Conservation (phyloP, 2,888 invertebrate species). For the Penaeus monodon region DNA sequence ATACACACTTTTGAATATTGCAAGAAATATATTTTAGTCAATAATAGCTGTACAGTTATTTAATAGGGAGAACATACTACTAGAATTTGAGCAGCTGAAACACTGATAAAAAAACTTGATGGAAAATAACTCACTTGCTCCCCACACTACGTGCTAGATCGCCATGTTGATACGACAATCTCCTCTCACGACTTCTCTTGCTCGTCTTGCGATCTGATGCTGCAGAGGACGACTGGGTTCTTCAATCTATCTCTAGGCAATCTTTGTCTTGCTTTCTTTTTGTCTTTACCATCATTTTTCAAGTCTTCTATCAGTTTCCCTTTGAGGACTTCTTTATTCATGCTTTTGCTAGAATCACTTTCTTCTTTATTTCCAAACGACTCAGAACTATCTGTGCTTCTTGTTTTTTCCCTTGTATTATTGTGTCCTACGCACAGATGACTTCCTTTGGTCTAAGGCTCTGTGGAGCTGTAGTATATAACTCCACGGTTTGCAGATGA, state of each 20-base stretch:
- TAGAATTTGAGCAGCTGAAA: no score
- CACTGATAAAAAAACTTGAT: no score
- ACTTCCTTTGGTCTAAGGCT: no score
- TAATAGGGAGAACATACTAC: no score
- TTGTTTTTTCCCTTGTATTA: no score
- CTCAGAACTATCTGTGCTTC: no score
- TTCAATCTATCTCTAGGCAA: slow-evolving; percentile 5
- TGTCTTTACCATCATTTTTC: neutral
- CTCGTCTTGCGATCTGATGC: slow-evolving; percentile 23
- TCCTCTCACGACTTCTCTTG: slow-evolving; percentile 18
- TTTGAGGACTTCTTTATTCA: neutral
- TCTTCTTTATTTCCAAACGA: slow-evolving; percentile 6
- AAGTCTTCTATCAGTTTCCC: slow-evolving; percentile 7
- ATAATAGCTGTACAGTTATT: no score
- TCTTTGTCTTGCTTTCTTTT: slow-evolving; percentile 1
- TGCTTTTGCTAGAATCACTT: neutral
- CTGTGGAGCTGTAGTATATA: no score
- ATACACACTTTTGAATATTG: no score
- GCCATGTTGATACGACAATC: slow-evolving; percentile 34
- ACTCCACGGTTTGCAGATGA: neutral
- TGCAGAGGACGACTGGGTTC: slow-evolving; percentile 24
- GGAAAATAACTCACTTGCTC: slow-evolving; percentile 45
- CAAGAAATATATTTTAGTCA: no score
- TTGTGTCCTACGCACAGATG: no score
- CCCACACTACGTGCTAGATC: slow-evolving; percentile 45